A percentile compares a stretch with the other conserved stretches of the same genome.
phyloP scores from a whole-genome alignment of 2,797 vertebrate species.

The Morus bassanus region DNA sequence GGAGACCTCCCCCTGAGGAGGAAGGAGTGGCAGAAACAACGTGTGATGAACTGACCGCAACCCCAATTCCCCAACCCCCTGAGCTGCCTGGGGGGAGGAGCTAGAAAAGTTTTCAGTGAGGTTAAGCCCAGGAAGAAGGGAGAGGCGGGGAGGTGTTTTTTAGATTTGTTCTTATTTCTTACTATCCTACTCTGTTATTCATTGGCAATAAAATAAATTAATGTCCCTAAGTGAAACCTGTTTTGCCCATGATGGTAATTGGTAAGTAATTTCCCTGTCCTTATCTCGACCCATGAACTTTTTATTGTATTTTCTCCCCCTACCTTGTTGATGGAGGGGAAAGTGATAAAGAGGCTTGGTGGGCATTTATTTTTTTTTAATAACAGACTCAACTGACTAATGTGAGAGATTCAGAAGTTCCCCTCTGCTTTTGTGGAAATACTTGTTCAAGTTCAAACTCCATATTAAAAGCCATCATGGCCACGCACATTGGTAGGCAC shows the following conservation, averaged over 20 bases:
- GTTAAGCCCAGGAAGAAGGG: not conserved
- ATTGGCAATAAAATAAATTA: not conserved
- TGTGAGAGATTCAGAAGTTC: not conserved
- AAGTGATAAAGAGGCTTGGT: not conserved
- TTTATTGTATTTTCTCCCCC: not conserved
- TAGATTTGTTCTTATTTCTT: not conserved
- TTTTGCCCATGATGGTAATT: not conserved
- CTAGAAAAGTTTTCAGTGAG: not conserved
- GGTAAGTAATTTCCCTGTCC: not conserved
- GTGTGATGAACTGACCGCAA: not conserved
- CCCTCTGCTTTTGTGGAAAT: not conserved
- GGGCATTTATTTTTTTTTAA: not conserved
- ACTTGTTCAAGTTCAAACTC: not conserved
- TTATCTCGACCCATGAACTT: not conserved
- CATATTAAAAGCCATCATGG: not conserved
- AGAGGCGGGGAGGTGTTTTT: not conserved
- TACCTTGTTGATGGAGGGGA: not conserved
- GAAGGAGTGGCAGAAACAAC: not conserved
- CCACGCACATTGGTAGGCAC: not conserved
- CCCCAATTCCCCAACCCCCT: rapidly evolving
- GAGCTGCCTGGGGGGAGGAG: not conserved
- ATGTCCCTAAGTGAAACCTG: not conserved
- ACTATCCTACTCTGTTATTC: not conserved
- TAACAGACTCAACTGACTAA: not conserved
- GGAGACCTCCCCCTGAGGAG: not conserved